Percentiles rank a stretch among this genome's conserved stretches.
Evolutionary conservation across 2,113 vertebrate species (phyloP).

Genomic region (Papio anubis): DNA sequence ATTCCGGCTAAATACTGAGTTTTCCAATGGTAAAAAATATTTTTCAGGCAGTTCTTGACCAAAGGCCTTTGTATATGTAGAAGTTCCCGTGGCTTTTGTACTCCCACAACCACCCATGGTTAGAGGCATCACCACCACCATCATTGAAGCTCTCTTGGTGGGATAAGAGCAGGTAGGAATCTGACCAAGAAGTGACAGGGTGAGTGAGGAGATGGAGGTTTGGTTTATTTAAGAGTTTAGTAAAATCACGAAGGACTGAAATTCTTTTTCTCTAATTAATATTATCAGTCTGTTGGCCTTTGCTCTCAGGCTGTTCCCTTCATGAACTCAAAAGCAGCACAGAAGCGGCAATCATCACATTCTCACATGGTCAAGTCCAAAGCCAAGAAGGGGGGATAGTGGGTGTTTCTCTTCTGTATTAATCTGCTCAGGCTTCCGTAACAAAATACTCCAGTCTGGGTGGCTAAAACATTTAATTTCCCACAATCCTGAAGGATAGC

Average conservation of each 20-base stretch:
- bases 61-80: neutral
- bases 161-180: neutral
- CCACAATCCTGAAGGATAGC: neutral
- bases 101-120: too few relatives aligned
- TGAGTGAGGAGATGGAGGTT: neutral
- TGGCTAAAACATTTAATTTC: neutral
- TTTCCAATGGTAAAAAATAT: neutral
- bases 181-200: neutral
- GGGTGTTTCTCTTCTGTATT: neutral
- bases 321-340: neutral
- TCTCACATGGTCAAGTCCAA: neutral
- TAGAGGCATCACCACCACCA: neutral
- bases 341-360: neutral
- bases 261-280: neutral
- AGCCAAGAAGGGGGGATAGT: neutral
- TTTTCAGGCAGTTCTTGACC: neutral
- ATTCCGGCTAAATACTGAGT: neutral
- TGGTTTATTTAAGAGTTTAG: neutral
- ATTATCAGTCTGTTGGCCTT: neutral
- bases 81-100: neutral
- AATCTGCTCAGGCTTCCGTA: neutral
- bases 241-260: neutral
- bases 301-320: neutral
- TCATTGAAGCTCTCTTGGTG: neutral
- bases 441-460: neutral